Evolutionary conservation across 2,797 vertebrate species (phyloP).

Genomic region (Spheniscus humboldti): DNA sequence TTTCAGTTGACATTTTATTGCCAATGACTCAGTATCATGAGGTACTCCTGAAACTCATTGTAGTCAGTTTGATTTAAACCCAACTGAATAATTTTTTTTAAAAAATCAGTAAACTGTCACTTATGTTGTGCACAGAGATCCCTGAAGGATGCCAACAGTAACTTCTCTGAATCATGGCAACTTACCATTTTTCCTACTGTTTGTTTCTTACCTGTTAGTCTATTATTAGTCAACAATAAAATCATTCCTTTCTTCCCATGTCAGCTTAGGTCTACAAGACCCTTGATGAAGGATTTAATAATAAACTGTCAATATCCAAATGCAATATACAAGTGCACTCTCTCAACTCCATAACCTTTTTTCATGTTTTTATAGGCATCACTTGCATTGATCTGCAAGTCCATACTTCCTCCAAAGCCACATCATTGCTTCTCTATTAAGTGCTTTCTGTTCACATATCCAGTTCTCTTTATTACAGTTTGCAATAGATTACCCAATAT

Average conservation of each 20-base stretch:
- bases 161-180: background rate
- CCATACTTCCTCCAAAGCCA: background rate
- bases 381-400: background rate
- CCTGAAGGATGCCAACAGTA: background rate
- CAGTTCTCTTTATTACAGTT: background rate
- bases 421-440: background rate
- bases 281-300: background rate
- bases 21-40: background rate
- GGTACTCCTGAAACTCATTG: background rate
- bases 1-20: background rate
- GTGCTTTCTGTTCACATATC: background rate
- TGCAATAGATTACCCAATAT: background rate
- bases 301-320: background rate
- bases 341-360: background rate
- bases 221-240: background rate
- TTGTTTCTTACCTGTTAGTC: background rate
- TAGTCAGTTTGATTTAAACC: background rate
- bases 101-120: background rate
- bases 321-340: background rate
- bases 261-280: background rate
- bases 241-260: background rate
- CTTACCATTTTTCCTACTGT: background rate
- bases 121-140: background rate
- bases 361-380: background rate
- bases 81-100: background rate